Evolutionary conservation across 2,888 invertebrate genomes (phyloP).

Genomic region (Cephus runcator): DNA sequence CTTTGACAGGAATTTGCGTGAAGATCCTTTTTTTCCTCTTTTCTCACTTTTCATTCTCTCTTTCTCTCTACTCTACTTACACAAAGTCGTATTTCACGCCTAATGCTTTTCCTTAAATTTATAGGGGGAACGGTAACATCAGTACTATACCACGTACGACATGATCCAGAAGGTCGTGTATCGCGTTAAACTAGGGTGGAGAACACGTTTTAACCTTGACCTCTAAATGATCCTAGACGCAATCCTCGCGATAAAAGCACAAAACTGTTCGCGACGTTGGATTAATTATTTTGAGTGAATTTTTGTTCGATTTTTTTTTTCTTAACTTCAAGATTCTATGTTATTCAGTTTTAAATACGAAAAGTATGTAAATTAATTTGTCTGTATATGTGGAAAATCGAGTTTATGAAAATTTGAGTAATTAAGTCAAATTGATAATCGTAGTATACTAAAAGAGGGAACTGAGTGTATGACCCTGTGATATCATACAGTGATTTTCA

Average conservation of each 20-base stretch:
- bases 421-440: not conserved
- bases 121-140: constrained; percentile 36
- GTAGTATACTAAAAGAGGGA: not conserved
- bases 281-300: not conserved
- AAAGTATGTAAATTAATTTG: not conserved
- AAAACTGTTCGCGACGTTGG: not conserved
- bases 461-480: not conserved
- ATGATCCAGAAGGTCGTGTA: constrained; percentile 5
- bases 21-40: not conserved
- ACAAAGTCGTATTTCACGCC: constrained; percentile 1
- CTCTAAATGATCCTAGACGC: not conserved
- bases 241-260: not conserved
- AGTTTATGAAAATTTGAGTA: not conserved
- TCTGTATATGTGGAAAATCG: not conserved
- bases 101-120: constrained; percentile 26
- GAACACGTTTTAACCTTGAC: not conserved
- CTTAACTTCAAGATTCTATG: not conserved
- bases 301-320: too few species aligned
- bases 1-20: not conserved
- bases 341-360: not conserved
- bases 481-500: not conserved
- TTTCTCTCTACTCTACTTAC: not conserved
- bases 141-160: constrained; percentile 18
- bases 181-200: not conserved
- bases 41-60: not conserved